These are phyloP conservation scores for Endotricha flammealis DNA, from an alignment of 2,888 invertebrate genomes.

Conservation along the genomic window DNA sequence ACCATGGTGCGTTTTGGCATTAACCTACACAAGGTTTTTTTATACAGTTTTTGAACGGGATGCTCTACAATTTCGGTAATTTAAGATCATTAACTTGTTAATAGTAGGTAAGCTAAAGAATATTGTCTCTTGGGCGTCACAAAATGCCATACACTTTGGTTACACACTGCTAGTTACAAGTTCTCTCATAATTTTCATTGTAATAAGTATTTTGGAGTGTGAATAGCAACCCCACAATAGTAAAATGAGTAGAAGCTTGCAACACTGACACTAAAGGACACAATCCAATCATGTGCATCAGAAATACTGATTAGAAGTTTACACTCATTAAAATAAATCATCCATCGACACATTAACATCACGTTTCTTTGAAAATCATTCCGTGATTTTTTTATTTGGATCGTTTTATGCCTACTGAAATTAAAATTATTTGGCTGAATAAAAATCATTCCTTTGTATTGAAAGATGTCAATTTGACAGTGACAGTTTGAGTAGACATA, in stretches of 20 bases:
- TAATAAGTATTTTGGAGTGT: conserved; percentile 40
- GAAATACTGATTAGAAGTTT: conserved; percentile 3
- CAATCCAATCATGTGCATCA: conserved; percentile 12
- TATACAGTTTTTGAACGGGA: conserved; percentile 35
- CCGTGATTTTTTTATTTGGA: conserved; percentile 19
- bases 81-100: conserved; percentile 36
- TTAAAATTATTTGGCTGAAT: conserved; percentile 8
- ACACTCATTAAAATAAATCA: conserved; percentile 18
- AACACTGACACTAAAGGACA: conserved; percentile 47
- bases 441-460: conserved; percentile 1
- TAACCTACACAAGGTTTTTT: background rate
- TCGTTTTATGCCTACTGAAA: conserved; percentile 22
- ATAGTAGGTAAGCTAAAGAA: conserved; percentile 35
- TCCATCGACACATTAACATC: conserved; percentile 11
- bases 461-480: conserved; percentile 7
- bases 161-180: conserved; percentile 32
- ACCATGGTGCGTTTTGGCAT: background rate
- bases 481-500: conserved; percentile 43
- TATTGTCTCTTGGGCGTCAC: conserved; percentile 28
- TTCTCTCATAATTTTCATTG: conserved; percentile 31
- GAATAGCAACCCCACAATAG: conserved; percentile 53
- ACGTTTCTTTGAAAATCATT: conserved; percentile 28
- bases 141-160: conserved; percentile 54
- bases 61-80: conserved; percentile 40
- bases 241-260: conserved; percentile 61